A percentile compares a stretch with the other conserved stretches of the same genome.
Conservation (phyloP, 2,113 vertebrate genomes). For the Prolemur simus region DNA sequence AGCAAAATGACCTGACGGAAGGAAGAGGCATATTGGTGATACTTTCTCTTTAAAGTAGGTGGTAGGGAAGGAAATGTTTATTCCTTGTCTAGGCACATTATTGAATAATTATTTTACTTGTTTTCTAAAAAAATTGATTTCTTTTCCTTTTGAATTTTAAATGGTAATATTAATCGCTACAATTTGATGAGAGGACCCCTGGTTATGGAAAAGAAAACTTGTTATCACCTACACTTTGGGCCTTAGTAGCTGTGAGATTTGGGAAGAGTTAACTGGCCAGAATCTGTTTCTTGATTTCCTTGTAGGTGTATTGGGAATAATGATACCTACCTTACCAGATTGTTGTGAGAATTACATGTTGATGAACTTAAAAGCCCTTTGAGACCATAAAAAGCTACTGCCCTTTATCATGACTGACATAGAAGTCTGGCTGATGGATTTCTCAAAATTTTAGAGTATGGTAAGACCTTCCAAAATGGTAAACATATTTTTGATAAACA, state of each 20-base stretch:
- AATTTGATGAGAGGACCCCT: neutral
- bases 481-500: neutral
- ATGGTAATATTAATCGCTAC: neutral
- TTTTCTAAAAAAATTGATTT: neutral
- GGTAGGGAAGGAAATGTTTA: neutral
- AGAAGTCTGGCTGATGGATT: neutral
- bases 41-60: neutral
- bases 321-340: too few relatives aligned
- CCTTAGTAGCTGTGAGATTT: neutral
- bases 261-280: neutral
- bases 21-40: neutral
- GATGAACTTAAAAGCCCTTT: neutral
- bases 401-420: neutral
- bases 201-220: neutral
- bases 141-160: slow-evolving; percentile 16
- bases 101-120: neutral
- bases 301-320: neutral
- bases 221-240: neutral
- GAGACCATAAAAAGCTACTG: neutral
- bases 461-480: neutral
- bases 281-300: neutral
- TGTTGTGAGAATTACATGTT: neutral
- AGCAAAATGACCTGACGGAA: neutral
- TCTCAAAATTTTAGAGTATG: neutral
- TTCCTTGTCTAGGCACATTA: neutral